These are phyloP conservation scores for Liasis olivaceus DNA, from an alignment of 2,797 vertebrate species.

Conservation along the genomic window DNA sequence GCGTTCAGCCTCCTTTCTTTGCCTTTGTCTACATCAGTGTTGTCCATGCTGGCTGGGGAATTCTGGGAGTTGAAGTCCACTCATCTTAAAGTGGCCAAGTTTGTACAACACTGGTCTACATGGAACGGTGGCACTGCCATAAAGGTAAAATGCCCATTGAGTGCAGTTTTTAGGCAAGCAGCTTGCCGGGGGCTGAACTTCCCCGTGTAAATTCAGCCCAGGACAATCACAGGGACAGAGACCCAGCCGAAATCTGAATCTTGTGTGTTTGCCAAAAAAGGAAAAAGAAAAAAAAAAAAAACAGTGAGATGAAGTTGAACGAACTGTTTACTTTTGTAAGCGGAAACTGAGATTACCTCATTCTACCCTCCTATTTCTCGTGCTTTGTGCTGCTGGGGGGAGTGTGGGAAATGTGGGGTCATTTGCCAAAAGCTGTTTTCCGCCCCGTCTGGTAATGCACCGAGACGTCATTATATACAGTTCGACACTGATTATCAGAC, in stretches of 20 bases:
- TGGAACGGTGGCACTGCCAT: not conserved
- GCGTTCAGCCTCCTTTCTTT: not conserved
- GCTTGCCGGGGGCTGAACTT: not conserved
- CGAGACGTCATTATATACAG: not conserved
- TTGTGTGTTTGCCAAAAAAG: not conserved
- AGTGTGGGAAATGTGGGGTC: not conserved
- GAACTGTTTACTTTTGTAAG: not conserved
- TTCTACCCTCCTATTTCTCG: not conserved
- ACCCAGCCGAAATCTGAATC: not conserved
- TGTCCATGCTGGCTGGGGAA: too few relatives aligned
- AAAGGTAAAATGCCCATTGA: not conserved
- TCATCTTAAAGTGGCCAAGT: too few relatives aligned
- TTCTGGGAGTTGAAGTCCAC: too few relatives aligned
- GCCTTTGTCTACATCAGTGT: not conserved
- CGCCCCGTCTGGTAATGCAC: not conserved
- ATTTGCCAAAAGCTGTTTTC: not conserved
- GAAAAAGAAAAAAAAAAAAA: not conserved
- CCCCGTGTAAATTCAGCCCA: not conserved
- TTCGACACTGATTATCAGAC: not conserved
- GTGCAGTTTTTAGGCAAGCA: not conserved
- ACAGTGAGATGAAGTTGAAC: not conserved
- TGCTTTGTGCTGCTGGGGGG: not conserved
- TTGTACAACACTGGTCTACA: too few relatives aligned
- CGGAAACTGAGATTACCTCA: not conserved
- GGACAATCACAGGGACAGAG: rapidly evolving